Evolutionary conservation across 2,888 invertebrate genomes (phyloP).

Genomic region (Schizotus pectinicornis): DNA sequence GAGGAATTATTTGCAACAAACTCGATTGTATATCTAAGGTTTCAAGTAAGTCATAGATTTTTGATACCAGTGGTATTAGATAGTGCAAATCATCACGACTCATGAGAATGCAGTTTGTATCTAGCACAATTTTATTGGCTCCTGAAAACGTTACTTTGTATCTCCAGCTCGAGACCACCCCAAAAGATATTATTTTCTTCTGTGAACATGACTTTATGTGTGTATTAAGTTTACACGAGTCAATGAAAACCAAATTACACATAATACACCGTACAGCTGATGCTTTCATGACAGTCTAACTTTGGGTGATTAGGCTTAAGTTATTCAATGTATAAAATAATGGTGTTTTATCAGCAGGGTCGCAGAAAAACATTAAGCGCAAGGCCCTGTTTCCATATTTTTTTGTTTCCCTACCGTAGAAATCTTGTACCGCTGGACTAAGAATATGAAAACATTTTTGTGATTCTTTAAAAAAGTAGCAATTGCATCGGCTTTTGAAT

Average conservation of each 20-base stretch:
- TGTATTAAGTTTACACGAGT: constrained; percentile 1
- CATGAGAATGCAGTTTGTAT: constrained; percentile 1
- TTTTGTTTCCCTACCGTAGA: constrained; percentile 1
- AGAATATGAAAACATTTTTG: constrained; percentile 2
- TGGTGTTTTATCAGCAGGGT: no score
- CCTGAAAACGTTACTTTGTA: background rate
- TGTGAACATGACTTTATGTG: constrained; percentile 2
- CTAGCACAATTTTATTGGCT: background rate
- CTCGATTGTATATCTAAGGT: background rate
- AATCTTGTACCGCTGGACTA: background rate
- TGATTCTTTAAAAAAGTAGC: constrained; percentile 1
- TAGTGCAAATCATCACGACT: no score
- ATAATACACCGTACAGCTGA: no score
- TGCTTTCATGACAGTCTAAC: no score
- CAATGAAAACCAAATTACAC: background rate
- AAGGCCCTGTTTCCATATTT: constrained; percentile 1
- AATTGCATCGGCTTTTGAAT: constrained; percentile 1
- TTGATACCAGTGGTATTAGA: no score
- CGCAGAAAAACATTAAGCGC: background rate
- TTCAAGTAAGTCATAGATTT: no score
- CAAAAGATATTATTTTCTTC: constrained; percentile 1
- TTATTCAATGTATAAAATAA: no score
- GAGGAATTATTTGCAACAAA: background rate
- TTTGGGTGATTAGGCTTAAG: no score
- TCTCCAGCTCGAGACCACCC: constrained; percentile 1